A percentile compares a stretch with the other conserved stretches of the same genome.
These are phyloP conservation scores for Clupea harengus DNA, from an alignment of 2,113 vertebrate genomes.

Conservation along the genomic window DNA sequence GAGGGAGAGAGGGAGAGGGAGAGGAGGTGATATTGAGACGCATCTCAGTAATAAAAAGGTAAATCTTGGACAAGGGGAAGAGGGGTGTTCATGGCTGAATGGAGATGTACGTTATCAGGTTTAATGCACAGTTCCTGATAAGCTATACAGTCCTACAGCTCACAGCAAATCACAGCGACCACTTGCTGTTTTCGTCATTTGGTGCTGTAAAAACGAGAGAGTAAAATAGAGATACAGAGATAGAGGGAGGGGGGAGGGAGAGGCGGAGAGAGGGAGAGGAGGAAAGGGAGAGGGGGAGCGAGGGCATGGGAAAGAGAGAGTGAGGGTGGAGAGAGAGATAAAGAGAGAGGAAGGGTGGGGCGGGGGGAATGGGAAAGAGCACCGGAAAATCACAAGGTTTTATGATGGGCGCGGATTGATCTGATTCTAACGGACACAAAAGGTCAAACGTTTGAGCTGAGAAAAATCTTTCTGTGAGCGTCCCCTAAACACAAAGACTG, in stretches of 20 bases:
- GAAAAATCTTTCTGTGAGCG: not conserved
- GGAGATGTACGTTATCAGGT: no score
- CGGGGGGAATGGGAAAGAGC: not conserved
- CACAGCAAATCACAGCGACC: no score
- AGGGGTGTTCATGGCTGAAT: no score
- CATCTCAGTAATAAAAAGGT: no score
- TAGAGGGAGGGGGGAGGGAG: not conserved
- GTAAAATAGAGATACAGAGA: conserved; percentile 12
- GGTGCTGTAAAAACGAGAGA: not conserved
- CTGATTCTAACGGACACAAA: not conserved
- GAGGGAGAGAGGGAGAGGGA: not conserved
- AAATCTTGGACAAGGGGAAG: no score
- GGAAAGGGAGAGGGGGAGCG: not conserved
- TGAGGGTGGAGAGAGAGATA: not conserved
- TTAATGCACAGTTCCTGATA: no score
- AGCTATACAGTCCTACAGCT: no score
- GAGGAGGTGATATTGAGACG: not conserved
- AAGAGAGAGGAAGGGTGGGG: not conserved
- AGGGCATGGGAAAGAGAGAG: not conserved
- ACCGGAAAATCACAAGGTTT: not conserved
- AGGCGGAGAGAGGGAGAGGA: not conserved
- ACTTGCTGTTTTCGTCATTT: no score
- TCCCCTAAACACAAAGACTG: not conserved
- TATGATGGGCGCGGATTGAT: not conserved
- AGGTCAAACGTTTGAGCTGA: not conserved